phyloP scores from a whole-genome alignment of 2,797 vertebrate species.

The Pseudochirops cupreus region DNA sequence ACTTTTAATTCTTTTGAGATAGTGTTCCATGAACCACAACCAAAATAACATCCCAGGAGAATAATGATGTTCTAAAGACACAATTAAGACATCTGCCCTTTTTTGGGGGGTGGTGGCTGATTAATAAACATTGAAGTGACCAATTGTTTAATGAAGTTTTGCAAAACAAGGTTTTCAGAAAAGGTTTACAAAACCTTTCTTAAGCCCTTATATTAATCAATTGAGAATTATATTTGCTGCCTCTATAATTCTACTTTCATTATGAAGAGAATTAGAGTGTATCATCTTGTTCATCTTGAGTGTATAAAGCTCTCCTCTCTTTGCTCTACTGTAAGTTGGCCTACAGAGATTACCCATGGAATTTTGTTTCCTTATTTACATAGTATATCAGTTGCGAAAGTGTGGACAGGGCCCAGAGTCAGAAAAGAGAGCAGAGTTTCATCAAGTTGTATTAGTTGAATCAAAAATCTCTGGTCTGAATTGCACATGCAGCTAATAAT shows the following conservation, averaged over 20 bases:
- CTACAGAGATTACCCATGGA: background rate
- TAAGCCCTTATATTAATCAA: background rate
- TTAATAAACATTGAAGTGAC: background rate
- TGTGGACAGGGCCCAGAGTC: background rate
- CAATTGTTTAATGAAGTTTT: background rate
- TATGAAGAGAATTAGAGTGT: background rate
- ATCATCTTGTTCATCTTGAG: background rate
- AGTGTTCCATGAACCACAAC: background rate
- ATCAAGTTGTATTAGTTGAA: background rate
- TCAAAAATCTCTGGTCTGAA: background rate
- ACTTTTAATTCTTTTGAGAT: background rate
- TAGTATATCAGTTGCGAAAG: background rate
- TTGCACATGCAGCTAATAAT: background rate
- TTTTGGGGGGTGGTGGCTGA: background rate
- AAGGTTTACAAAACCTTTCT: background rate
- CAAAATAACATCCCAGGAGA: background rate
- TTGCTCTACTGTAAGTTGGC: background rate
- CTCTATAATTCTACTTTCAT: background rate
- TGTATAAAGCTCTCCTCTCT: background rate
- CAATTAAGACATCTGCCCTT: background rate
- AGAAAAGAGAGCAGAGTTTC: background rate
- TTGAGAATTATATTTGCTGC: background rate
- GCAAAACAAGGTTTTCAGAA: background rate
- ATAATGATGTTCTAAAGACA: background rate
- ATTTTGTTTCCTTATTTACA: background rate